Conservation (phyloP, 2,113 vertebrate genomes). For the Gnathonemus longibarbis region DNA sequence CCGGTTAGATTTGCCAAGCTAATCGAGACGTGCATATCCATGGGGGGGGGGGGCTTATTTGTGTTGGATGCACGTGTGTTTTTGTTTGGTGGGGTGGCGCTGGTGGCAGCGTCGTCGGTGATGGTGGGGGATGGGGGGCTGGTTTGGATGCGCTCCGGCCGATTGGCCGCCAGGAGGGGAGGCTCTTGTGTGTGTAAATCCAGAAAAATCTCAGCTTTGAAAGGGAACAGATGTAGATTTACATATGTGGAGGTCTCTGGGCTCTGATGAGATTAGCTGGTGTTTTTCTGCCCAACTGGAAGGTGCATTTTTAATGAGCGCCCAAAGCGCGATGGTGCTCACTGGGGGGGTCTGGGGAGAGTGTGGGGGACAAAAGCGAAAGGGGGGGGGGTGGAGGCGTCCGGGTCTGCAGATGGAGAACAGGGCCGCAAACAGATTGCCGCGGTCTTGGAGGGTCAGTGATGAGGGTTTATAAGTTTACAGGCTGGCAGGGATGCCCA, state of each 20-base stretch:
- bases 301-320: conserved; percentile 99
- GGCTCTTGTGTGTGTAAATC: conserved; percentile 79
- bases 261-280: conserved; percentile 96
- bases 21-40: conserved; percentile 54
- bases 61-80: conserved; percentile 23
- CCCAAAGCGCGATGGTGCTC: conserved; percentile 81
- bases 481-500: conserved; percentile 50
- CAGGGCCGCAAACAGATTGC: conserved; percentile 73
- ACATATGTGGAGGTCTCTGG: conserved; percentile 96
- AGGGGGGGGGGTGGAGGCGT: conserved; percentile 66
- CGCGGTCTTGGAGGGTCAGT: conserved; percentile 56
- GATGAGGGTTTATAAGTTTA: conserved; percentile 56
- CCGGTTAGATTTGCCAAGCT: conserved; percentile 64
- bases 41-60: conserved; percentile 29
- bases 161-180: conserved; percentile 71
- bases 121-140: conserved; percentile 43
- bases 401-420: conserved; percentile 71
- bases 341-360: conserved; percentile 70
- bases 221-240: conserved; percentile 99
- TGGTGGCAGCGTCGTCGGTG: conserved; percentile 20
- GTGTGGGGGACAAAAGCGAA: conserved; percentile 66
- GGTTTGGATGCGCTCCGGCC: conserved; percentile 64
- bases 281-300: conserved; percentile 75
- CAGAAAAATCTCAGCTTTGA: conserved; percentile 89
- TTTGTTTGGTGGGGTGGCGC: background rate